Conservation (phyloP, 2,113 vertebrate genomes). For the Sinocyclocheilus grahami region DNA sequence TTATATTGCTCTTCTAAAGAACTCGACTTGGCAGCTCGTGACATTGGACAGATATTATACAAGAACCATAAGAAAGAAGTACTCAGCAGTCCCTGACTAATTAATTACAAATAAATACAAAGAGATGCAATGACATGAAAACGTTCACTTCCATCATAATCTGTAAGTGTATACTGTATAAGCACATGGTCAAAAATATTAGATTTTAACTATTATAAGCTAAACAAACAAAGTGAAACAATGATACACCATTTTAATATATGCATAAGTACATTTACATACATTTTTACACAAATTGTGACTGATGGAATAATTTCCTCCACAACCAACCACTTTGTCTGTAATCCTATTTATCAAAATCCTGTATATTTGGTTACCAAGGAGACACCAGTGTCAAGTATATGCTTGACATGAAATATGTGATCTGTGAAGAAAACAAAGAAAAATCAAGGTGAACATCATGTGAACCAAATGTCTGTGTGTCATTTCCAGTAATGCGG, state of each 20-base stretch:
- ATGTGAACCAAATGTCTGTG: not conserved
- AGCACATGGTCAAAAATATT: not conserved
- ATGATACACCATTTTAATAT: not conserved
- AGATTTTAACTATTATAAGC: not conserved
- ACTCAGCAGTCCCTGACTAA: not conserved
- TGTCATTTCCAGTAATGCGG: not conserved
- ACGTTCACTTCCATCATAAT: not conserved
- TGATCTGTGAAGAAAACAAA: not conserved
- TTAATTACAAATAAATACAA: not conserved
- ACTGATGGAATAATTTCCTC: not conserved
- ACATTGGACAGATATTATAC: not conserved
- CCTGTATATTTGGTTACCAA: not conserved
- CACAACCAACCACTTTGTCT: not conserved
- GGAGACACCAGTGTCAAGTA: not conserved
- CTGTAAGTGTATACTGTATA: not conserved
- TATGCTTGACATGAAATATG: not conserved
- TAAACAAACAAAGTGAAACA: not conserved
- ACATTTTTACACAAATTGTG: not conserved
- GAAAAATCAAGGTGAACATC: not conserved
- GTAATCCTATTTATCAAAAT: not conserved
- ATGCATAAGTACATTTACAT: too few species aligned
- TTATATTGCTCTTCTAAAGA: not conserved
- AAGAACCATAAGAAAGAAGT: not conserved
- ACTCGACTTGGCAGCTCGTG: not conserved
- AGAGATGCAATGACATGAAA: not conserved